phyloP scores from a whole-genome alignment of 1,140 invertebrate species.

The Eumaeus atala region DNA sequence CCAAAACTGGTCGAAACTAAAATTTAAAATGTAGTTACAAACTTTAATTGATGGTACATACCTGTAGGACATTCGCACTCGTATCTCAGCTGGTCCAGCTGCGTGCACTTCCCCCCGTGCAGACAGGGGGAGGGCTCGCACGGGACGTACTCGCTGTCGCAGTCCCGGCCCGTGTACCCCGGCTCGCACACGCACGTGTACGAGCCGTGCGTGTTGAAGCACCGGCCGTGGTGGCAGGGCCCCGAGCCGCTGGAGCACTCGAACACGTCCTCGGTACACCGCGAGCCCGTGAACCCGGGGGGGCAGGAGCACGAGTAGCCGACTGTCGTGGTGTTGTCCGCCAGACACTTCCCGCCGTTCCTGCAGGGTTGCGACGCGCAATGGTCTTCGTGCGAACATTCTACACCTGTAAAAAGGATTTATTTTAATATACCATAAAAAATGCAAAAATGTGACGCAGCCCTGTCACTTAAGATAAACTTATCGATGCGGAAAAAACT shows the following conservation, averaged over 20 bases:
- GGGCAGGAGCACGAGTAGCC: slow-evolving; percentile 89
- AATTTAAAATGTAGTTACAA: too few species aligned
- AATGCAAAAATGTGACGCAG: too few species aligned
- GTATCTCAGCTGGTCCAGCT: slow-evolving; percentile 84
- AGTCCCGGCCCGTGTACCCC: slow-evolving; percentile 92
- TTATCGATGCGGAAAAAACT: too few species aligned
- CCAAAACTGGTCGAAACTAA: too few species aligned
- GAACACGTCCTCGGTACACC: slow-evolving; percentile 91
- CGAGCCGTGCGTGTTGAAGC: slow-evolving; percentile 91
- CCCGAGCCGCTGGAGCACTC: slow-evolving; percentile 84
- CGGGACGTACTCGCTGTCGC: slow-evolving; percentile 91
- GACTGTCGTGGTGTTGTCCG: slow-evolving; percentile 72
- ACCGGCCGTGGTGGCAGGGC: slow-evolving; percentile 87
- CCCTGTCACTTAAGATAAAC: too few species aligned
- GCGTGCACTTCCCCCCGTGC: slow-evolving; percentile 90
- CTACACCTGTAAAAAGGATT: slow-evolving; percentile 78
- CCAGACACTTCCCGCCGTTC: slow-evolving; percentile 89
- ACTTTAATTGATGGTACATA: slow-evolving; percentile 72
- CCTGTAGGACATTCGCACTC: slow-evolving; percentile 90
- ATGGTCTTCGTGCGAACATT: slow-evolving; percentile 91
- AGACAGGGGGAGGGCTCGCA: slow-evolving; percentile 92
- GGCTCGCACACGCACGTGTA: slow-evolving; percentile 93
- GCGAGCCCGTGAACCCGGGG: slow-evolving; percentile 89
- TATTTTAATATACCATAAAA: slow-evolving; percentile 1
- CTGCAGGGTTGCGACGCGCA: slow-evolving; percentile 91